Conservation (phyloP, 2,797 vertebrate species). For the Clarias fuscus region DNA sequence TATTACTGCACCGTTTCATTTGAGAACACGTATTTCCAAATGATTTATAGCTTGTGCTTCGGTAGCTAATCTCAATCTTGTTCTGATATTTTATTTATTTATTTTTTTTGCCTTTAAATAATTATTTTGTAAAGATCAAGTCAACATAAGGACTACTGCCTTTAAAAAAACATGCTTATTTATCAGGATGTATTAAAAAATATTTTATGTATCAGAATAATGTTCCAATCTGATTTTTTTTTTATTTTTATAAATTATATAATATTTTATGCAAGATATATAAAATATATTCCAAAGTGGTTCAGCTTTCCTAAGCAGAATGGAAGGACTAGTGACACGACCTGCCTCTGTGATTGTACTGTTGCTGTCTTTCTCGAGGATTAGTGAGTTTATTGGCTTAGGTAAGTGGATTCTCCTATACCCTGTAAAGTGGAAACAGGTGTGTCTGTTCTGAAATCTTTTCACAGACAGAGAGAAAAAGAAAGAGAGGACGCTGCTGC, state of each 20-base stretch:
- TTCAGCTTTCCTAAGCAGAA: slow-evolving; percentile 53
- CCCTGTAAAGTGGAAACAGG: slow-evolving; percentile 73
- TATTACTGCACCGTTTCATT: slow-evolving; percentile 12
- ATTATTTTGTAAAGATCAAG: background rate
- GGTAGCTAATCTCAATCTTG: background rate
- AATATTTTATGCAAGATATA: background rate
- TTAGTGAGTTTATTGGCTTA: slow-evolving; percentile 67
- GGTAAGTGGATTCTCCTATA: slow-evolving; percentile 71
- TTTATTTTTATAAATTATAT: background rate
- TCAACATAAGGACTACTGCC: background rate
- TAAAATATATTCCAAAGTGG: background rate
- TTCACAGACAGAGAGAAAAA: slow-evolving; percentile 51
- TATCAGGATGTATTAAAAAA: background rate
- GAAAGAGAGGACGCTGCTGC: slow-evolving; percentile 49
- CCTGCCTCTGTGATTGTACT: slow-evolving; percentile 43
- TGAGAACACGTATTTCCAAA: background rate
- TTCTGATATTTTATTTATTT: background rate
- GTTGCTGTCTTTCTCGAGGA: slow-evolving; percentile 62
- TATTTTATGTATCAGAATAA: background rate
- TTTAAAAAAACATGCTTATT: background rate
- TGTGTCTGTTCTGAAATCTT: slow-evolving; percentile 59
- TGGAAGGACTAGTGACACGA: slow-evolving; percentile 3
- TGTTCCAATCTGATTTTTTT: background rate
- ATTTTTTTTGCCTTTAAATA: background rate
- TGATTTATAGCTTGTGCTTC: background rate